Evolutionary conservation across 2,888 invertebrate genomes (phyloP), one percentile per base, ranked within the genome.

Genomic region (Epirrhoe alternata): DNA sequence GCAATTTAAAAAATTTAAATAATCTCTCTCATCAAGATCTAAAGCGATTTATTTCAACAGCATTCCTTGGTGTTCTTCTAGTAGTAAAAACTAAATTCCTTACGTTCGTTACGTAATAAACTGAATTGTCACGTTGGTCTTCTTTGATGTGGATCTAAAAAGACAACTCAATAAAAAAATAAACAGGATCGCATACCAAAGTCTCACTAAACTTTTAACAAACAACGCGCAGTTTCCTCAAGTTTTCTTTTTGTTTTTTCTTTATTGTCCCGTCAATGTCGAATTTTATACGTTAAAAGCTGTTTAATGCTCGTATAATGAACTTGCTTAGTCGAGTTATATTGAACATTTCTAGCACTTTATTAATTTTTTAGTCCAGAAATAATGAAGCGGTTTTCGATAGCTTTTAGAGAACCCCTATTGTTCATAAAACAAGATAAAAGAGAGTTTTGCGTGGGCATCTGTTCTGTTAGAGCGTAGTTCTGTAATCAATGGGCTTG

Each of bases 271-370:
- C 72, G 72, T 72, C 75, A 75, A 71, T 64, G 71, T 73, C 72
- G 71, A 78, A 77, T 76, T 76, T 77, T 72, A 71, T 75, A 77
- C 75, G 70, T 69, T 79, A 68, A 77, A 74, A 76, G 76, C 74
- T 66, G 76, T 79, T 78, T 73, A 77, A 81, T 81, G 75, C 70
- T n/a, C 61, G 74, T 72, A 73, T 71, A 66, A 65, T 67, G 71
- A 70, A 74, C 68, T 67, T 71, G 68, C 49, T 74, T 71, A 67
- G 70, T 69, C 64, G 62, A 71, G 64, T 68, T 66, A 60, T 57
- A 65, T 52, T n/a, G 59, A 64, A 8, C 60, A 62, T 59, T 67
- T 66, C 52, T 61, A 58, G 62, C 52, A 50, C 64, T 70, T 64
- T 61, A 63, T 69, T 51, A 64, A 64, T 65, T 70, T 73, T 61